A percentile compares a stretch with the other conserved stretches of the same genome.
phyloP scores from a whole-genome alignment of 2,888 invertebrate genomes.

The Drosophila pseudotalamancana region DNA sequence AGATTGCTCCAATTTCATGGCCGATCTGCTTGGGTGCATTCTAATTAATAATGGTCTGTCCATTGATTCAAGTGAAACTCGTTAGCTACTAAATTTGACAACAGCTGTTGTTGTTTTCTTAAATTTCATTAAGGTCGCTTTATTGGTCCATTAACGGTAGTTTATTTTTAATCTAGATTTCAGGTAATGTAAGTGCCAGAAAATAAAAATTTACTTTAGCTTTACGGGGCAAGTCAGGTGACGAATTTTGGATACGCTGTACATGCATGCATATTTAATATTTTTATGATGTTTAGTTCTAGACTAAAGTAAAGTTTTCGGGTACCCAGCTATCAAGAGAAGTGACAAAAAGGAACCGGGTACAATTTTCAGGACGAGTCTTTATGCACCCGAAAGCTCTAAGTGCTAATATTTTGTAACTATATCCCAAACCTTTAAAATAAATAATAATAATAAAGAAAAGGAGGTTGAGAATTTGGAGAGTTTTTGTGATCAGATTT shows the following conservation, averaged over 20 bases:
- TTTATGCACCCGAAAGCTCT: too few species aligned
- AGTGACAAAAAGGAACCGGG: too few species aligned
- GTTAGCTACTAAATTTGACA: constrained; percentile 54
- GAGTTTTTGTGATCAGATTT: background rate
- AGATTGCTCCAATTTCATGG: constrained; percentile 76
- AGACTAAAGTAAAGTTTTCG: too few species aligned
- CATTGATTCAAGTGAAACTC: constrained; percentile 35
- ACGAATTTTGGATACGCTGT: background rate
- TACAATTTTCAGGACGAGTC: too few species aligned
- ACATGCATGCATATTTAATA: too few species aligned
- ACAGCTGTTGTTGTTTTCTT: constrained; percentile 57
- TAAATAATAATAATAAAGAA: background rate
- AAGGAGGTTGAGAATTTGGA: too few species aligned
- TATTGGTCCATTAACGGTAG: constrained; percentile 45
- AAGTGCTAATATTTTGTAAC: too few species aligned
- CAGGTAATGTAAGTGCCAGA: constrained; percentile 31
- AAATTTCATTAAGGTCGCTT: constrained; percentile 30
- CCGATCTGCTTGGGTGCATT: constrained; percentile 68
- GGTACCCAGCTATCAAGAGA: too few species aligned
- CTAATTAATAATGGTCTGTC: constrained; percentile 59
- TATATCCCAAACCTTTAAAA: too few species aligned
- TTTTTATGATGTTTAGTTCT: too few species aligned
- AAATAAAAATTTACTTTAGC: background rate
- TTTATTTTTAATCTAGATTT: constrained; percentile 10
- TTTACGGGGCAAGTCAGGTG: background rate